Conservation (phyloP, 2,797 vertebrate species). For the Tadarida brasiliensis region DNA sequence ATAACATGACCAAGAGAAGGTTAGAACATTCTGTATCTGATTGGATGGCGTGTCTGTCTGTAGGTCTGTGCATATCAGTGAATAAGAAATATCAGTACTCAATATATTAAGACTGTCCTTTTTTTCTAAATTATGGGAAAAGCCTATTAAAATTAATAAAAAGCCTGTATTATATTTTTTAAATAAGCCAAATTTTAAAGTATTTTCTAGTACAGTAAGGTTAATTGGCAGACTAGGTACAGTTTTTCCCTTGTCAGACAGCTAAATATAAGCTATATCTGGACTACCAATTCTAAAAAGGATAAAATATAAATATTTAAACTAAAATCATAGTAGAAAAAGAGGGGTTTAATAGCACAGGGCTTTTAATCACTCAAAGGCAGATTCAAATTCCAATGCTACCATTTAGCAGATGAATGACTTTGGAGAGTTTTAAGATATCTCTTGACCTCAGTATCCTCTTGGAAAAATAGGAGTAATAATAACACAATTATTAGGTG, state of each 20-base stretch:
- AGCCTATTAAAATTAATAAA: background rate
- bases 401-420: background rate
- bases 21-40: background rate
- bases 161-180: background rate
- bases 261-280: background rate
- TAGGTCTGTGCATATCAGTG: background rate
- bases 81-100: background rate
- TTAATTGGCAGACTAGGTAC: background rate
- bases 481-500: background rate
- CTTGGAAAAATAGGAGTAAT: background rate
- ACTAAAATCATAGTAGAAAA: background rate
- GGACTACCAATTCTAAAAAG: background rate
- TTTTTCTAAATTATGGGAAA: background rate
- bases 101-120: background rate
- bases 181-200: conserved; percentile 14
- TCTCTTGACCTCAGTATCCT: background rate
- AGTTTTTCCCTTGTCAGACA: background rate
- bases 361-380: background rate
- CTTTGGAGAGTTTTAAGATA: background rate
- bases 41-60: accelerated
- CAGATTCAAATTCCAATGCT: background rate
- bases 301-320: background rate
- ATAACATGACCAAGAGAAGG: background rate
- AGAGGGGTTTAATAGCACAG: background rate
- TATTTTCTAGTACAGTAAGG: background rate